Percentiles rank a stretch among this genome's conserved stretches.
Evolutionary conservation across 2,113 vertebrate species (phyloP).

Genomic region (Tor tambroides): DNA sequence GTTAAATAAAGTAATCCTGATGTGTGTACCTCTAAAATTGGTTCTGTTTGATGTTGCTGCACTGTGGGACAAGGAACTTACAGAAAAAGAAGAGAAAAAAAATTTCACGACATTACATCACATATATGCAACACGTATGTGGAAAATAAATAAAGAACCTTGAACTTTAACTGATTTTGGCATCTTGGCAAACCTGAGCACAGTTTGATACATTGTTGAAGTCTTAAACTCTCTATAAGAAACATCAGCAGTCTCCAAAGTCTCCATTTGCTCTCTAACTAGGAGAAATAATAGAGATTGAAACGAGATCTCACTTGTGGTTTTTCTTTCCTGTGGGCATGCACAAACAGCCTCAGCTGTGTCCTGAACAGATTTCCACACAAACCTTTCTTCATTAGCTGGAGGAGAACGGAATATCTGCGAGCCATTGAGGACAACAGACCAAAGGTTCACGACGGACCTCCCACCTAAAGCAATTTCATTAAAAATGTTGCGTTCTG

Average conservation of each 20-base stretch:
- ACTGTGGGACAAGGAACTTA: background rate
- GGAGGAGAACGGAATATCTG: background rate
- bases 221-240: background rate
- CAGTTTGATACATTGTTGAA: background rate
- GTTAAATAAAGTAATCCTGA: too few relatives aligned
- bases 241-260: background rate
- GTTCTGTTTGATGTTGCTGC: background rate
- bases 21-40: background rate
- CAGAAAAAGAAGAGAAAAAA: too few relatives aligned
- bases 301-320: slow-evolving; percentile 12
- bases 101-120: too few relatives aligned
- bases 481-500: slow-evolving; percentile 49
- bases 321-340: background rate
- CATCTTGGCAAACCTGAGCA: background rate
- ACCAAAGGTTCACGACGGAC: slow-evolving; percentile 47
- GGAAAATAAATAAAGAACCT: background rate
- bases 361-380: slow-evolving; percentile 27
- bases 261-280: too few relatives aligned
- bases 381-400: slow-evolving; percentile 29
- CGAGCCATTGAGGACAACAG: slow-evolving; percentile 19
- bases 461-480: slow-evolving; percentile 55
- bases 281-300: too few relatives aligned
- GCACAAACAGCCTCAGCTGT: background rate
- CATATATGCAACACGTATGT: background rate
- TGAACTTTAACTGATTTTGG: background rate